A percentile compares a stretch with the other conserved stretches of the same genome.
Conservation (phyloP, 2,113 vertebrate genomes). For the cat (Felis catus) region F.catus_Fca126_mat1.0 CM031422.1:11723501-11724000, state of each 20-base stretch:
- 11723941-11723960: background rate
- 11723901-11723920: background rate
- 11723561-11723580: background rate
- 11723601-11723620: background rate
- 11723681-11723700: conserved; percentile 10
- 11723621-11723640: background rate
- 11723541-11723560: background rate
- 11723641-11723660: background rate
- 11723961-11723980: background rate
- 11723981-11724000: background rate
- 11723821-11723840: no score
- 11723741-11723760: background rate
- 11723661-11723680: background rate
- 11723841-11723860: no score
- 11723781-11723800: no score
- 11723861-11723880: background rate
- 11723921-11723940: background rate
- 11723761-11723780: background rate
- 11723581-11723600: background rate
- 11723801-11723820: no score
- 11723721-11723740: background rate
- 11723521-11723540: background rate
- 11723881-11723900: conserved; percentile 1
- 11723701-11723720: conserved; percentile 30
- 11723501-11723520: background rate